Evolutionary conservation across 2,113 vertebrate species (phyloP).

Genomic region (Aramus guarauna): DNA sequence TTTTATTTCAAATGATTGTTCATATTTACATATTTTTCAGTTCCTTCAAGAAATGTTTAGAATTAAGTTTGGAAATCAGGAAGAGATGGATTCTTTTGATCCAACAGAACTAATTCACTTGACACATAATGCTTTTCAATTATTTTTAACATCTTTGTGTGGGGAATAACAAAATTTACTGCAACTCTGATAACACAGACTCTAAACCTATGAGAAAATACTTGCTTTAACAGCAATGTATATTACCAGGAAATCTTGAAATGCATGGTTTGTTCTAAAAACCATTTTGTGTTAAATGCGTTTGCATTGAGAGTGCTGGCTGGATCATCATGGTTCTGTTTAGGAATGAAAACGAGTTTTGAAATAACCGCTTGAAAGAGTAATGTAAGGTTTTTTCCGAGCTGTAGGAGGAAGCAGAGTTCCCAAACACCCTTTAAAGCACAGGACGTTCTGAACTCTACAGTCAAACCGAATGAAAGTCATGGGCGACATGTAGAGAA

Average conservation of each 20-base stretch:
- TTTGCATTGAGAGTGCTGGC: neutral
- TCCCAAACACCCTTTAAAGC: constrained; percentile 27
- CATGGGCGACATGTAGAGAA: neutral
- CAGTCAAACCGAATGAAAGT: neutral
- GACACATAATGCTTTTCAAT: neutral
- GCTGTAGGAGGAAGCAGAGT: neutral
- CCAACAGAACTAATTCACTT: neutral
- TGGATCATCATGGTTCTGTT: neutral
- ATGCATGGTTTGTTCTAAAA: neutral
- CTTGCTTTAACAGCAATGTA: neutral
- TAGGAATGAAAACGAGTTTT: constrained; percentile 27
- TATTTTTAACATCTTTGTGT: neutral
- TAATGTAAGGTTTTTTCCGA: neutral
- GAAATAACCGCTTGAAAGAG: constrained; percentile 20
- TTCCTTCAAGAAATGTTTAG: constrained; percentile 20
- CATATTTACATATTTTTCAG: neutral
- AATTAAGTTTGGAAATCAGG: neutral
- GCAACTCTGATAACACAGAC: neutral
- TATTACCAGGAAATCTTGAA: neutral
- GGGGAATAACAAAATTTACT: neutral
- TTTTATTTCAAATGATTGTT: neutral
- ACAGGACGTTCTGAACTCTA: neutral
- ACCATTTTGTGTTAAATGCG: neutral
- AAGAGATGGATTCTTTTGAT: neutral
- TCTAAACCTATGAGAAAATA: neutral